A percentile compares a stretch with the other conserved stretches of the same genome.
phyloP scores from a whole-genome alignment of 2,113 vertebrate species.

The Nipponia nippon region DNA sequence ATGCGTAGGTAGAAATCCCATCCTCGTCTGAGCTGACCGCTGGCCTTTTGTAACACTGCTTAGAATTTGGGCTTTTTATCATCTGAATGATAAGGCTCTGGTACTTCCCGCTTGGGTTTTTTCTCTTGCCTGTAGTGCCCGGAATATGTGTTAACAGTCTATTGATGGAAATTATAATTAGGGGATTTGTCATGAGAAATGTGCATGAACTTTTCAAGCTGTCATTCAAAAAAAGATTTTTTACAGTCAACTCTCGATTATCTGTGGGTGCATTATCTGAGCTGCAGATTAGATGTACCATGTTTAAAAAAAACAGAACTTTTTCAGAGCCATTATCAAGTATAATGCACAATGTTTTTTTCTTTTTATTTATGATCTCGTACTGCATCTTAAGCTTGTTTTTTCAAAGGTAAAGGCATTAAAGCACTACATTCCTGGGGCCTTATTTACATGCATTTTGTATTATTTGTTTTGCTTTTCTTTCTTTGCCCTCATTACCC shows the following conservation, averaged over 20 bases:
- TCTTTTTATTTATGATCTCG: background rate
- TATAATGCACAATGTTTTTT: background rate
- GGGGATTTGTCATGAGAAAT: constrained; percentile 48
- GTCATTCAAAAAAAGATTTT: constrained; percentile 45
- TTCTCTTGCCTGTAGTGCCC: background rate
- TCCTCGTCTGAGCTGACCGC: background rate
- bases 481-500: background rate
- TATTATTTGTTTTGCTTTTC: constrained; percentile 16
- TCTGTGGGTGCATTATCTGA: constrained; percentile 42
- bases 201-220: constrained; percentile 51
- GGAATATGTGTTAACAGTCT: constrained; percentile 1
- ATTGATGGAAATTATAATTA: constrained; percentile 62
- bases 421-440: background rate
- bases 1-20: background rate
- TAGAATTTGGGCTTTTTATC: constrained; percentile 5
- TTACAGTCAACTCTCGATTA: constrained; percentile 36
- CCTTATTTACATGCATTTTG: background rate
- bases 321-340: constrained; percentile 1
- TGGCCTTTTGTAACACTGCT: background rate
- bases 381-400: background rate
- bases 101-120: constrained; percentile 12
- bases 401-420: background rate
- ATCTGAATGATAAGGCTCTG: background rate
- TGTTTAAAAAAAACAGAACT: background rate
- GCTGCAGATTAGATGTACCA: constrained; percentile 14